These are phyloP conservation scores for Drosophila burlai DNA, from an alignment of 1,140 invertebrate genomes.

Conservation along the genomic window DNA sequence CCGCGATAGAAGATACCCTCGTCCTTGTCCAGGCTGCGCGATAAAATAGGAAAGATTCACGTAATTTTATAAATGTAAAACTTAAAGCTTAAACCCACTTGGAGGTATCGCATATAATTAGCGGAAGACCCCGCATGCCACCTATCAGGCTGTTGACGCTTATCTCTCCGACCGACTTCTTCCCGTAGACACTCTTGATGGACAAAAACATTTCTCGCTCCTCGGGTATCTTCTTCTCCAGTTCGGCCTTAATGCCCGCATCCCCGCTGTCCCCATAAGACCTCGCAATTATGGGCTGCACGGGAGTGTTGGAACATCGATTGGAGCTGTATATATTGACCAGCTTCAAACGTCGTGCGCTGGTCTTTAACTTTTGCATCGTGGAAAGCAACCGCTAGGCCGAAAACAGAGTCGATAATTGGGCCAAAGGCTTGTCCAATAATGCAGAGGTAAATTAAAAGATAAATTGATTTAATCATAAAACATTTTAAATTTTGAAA, in stretches of 20 bases:
- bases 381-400: no score
- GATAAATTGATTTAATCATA: not conserved
- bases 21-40: conserved; percentile 91
- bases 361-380: not conserved
- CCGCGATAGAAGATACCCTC: conserved; percentile 97
- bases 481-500: not conserved
- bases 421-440: not conserved
- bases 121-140: conserved; percentile 97
- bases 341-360: not conserved
- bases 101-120: conserved; percentile 97
- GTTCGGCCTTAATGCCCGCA: conserved; percentile 18
- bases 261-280: not conserved
- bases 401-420: not conserved
- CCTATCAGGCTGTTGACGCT: conserved; percentile 90
- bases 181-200: conserved; percentile 38
- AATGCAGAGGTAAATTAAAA: not conserved
- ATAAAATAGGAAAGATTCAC: not conserved
- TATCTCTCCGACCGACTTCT: conserved; percentile 33
- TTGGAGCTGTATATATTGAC: not conserved
- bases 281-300: not conserved
- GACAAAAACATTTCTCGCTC: conserved; percentile 45
- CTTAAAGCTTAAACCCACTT: not conserved
- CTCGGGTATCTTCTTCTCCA: conserved; percentile 34
- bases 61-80: not conserved
- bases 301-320: not conserved